A percentile compares a stretch with the other conserved stretches of the same genome.
Conservation (phyloP, 2,888 invertebrate genomes). For the Apoda limacodes region DNA sequence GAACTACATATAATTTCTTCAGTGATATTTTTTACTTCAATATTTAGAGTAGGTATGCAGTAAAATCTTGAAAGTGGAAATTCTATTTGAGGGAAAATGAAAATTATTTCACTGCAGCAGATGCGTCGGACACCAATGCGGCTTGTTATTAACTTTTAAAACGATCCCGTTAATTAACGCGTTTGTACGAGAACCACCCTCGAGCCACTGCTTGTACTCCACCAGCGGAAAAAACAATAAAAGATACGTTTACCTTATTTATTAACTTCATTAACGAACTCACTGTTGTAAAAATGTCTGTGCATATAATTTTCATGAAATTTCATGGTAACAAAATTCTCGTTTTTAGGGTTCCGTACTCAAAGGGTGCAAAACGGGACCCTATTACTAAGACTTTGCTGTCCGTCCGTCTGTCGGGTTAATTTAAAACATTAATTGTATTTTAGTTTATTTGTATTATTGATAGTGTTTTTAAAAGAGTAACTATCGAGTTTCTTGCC, state of each 20-base stretch:
- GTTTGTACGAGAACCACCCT: constrained; percentile 38
- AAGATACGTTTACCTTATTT: constrained; percentile 44
- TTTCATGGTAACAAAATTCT: too few relatives aligned
- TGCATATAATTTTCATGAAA: too few relatives aligned
- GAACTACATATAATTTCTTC: too few relatives aligned
- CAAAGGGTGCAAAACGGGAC: neutral
- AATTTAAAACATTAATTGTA: too few relatives aligned
- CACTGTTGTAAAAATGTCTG: too few relatives aligned
- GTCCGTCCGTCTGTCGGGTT: neutral
- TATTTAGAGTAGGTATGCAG: too few relatives aligned
- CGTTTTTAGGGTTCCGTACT: neutral
- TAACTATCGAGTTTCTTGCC: too few relatives aligned
- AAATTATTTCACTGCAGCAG: constrained; percentile 33
- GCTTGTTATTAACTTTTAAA: constrained; percentile 63
- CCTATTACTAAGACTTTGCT: neutral
- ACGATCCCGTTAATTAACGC: constrained; percentile 64
- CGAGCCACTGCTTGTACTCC: constrained; percentile 24
- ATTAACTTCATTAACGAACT: too few relatives aligned
- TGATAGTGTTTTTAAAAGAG: too few relatives aligned
- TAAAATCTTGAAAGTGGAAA: too few relatives aligned
- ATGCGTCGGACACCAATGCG: constrained; percentile 48
- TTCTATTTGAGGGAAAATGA: constrained; percentile 22
- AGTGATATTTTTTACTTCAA: too few relatives aligned
- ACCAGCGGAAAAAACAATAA: constrained; percentile 37
- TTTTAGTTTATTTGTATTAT: too few relatives aligned